A percentile compares a stretch with the other conserved stretches of the same genome.
These are phyloP conservation scores for Lethrus apterus DNA, from an alignment of 1,140 invertebrate genomes.

Conservation along the genomic window DNA sequence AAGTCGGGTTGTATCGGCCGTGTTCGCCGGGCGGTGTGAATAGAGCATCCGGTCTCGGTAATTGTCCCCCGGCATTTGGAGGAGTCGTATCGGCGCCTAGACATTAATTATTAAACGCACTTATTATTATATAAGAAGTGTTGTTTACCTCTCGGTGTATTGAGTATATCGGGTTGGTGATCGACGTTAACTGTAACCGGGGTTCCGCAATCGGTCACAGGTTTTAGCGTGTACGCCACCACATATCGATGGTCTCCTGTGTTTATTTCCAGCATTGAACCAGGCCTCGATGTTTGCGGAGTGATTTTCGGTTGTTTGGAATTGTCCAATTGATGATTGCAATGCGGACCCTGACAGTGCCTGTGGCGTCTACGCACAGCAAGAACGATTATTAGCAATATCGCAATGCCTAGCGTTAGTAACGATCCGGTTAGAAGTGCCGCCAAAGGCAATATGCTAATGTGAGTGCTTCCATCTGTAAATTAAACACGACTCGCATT, in stretches of 20 bases:
- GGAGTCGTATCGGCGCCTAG: constrained; percentile 27
- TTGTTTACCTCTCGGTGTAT: constrained; percentile 39
- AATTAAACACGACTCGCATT: constrained; percentile 24
- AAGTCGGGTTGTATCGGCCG: constrained; percentile 24
- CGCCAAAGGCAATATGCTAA: constrained; percentile 54
- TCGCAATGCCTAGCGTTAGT: constrained; percentile 53
- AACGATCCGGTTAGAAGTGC: constrained; percentile 53
- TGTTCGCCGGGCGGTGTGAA: constrained; percentile 36
- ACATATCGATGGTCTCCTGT: constrained; percentile 52
- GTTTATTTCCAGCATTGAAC: constrained; percentile 50
- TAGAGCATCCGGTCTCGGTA: constrained; percentile 38
- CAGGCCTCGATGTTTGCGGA: constrained; percentile 28
- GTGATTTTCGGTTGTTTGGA: constrained; percentile 34
- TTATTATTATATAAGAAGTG: not conserved
- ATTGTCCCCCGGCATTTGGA: constrained; percentile 25
- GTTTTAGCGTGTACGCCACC: constrained; percentile 51
- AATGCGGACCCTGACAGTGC: constrained; percentile 34
- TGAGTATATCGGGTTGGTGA: constrained; percentile 41
- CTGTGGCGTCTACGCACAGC: constrained; percentile 43
- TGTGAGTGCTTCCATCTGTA: constrained; percentile 51
- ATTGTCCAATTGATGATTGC: constrained; percentile 33
- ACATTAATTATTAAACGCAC: not conserved
- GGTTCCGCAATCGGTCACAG: constrained; percentile 33
- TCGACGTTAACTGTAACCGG: constrained; percentile 21
- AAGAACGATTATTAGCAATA: constrained; percentile 54